Conservation (phyloP, 2,888 invertebrate species). For the Drosophila tanythrix region DNA sequence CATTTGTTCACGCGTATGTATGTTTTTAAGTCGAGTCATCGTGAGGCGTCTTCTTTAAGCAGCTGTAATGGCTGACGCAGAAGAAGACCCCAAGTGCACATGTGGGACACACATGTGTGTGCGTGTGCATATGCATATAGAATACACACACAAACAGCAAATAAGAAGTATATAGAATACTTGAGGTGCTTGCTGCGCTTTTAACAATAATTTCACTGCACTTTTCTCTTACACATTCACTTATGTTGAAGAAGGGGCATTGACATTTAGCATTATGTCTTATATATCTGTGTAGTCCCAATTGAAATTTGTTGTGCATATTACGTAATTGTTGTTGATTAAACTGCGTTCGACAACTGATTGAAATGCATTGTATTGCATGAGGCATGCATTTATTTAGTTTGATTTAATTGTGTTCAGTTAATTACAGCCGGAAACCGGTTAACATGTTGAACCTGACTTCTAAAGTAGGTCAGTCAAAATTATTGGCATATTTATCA, state of each 20-base stretch:
- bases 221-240: slow-evolving; percentile 10
- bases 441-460: slow-evolving; percentile 39
- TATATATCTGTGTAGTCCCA: slow-evolving; percentile 10
- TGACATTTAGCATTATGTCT: slow-evolving; percentile 40
- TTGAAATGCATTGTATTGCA: slow-evolving; percentile 29
- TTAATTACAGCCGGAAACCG: slow-evolving; percentile 65
- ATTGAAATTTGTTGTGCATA: background rate
- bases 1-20: background rate
- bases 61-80: slow-evolving; percentile 26
- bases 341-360: slow-evolving; percentile 17
- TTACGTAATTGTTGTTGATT: slow-evolving; percentile 34
- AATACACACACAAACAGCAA: background rate
- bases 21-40: slow-evolving; percentile 55
- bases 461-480: slow-evolving; percentile 67
- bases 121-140: slow-evolving; percentile 1
- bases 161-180: slow-evolving; percentile 19
- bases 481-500: slow-evolving; percentile 1
- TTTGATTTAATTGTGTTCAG: slow-evolving; percentile 29
- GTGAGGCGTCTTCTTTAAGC: slow-evolving; percentile 48
- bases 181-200: slow-evolving; percentile 34
- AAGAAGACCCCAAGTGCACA: slow-evolving; percentile 20
- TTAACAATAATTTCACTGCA: slow-evolving; percentile 7
- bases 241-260: slow-evolving; percentile 27
- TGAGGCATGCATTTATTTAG: slow-evolving; percentile 11
- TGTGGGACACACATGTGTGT: background rate